Evolutionary conservation across 92 coral and sea anemone species (phyloP).

Genomic region (Meandrina meandrites): DNA sequence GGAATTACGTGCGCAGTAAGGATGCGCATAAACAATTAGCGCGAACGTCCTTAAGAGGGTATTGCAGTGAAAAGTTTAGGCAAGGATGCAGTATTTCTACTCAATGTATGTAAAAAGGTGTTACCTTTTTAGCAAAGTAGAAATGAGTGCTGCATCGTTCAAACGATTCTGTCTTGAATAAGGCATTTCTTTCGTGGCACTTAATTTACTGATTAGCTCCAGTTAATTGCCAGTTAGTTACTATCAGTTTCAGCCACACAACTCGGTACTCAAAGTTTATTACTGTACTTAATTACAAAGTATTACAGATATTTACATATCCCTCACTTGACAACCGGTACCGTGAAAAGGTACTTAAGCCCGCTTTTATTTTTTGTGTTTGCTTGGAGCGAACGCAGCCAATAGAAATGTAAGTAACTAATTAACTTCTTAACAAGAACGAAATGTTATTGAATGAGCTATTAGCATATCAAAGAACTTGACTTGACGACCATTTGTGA

Average conservation of each 20-base stretch:
- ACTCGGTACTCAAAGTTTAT: background rate
- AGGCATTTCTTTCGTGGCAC: background rate
- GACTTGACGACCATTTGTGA: background rate
- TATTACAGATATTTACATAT: slow-evolving; percentile 8
- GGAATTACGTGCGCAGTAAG: too few relatives aligned
- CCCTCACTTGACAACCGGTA: background rate
- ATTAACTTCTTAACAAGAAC: slow-evolving; percentile 28
- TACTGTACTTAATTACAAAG: background rate
- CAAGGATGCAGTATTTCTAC: too few relatives aligned
- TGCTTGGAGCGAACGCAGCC: slow-evolving; percentile 10
- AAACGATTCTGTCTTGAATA: background rate
- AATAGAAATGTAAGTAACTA: slow-evolving; percentile 1
- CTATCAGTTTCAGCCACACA: background rate
- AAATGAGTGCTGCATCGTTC: background rate
- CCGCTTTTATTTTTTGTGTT: slow-evolving; percentile 10
- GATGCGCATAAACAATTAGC: too few relatives aligned
- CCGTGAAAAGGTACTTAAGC: slow-evolving; percentile 19
- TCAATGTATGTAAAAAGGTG: too few relatives aligned
- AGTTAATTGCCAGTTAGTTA: background rate
- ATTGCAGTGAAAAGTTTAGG: too few relatives aligned
- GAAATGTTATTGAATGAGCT: slow-evolving; percentile 4
- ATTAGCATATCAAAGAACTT: slow-evolving; percentile 34
- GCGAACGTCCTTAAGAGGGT: too few relatives aligned
- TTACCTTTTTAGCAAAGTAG: too few relatives aligned
- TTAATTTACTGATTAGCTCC: background rate